These are phyloP conservation scores for Orgyia antiqua DNA, from an alignment of 2,888 invertebrate species.

Conservation along the genomic window DNA sequence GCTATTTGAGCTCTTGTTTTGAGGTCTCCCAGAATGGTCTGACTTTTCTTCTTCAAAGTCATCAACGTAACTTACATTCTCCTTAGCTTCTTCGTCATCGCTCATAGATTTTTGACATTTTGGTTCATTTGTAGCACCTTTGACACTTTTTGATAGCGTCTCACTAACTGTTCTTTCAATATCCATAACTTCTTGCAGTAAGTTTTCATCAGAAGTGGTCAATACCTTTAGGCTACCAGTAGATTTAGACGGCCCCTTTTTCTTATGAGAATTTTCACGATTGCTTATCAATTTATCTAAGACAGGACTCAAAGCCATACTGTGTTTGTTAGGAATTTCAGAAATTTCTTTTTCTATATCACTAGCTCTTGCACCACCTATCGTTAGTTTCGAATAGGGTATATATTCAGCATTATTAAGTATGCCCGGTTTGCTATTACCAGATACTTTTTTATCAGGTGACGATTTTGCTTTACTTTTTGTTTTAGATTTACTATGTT, in stretches of 20 bases:
- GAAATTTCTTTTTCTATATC: slow-evolving; percentile 65
- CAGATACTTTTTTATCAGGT: slow-evolving; percentile 23
- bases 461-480: slow-evolving; percentile 24
- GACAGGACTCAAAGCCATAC: slow-evolving; percentile 55
- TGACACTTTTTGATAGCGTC: background rate
- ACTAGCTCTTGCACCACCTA: slow-evolving; percentile 61
- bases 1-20: slow-evolving; percentile 10
- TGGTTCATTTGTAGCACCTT: background rate
- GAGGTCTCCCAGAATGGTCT: slow-evolving; percentile 28
- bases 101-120: slow-evolving; percentile 19
- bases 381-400: slow-evolving; percentile 66
- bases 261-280: slow-evolving; percentile 52
- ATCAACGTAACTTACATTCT: slow-evolving; percentile 58
- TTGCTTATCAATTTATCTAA: slow-evolving; percentile 59
- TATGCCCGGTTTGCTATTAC: slow-evolving; percentile 8
- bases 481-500: slow-evolving; percentile 23
- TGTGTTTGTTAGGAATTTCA: slow-evolving; percentile 44
- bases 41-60: slow-evolving; percentile 71
- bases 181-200: slow-evolving; percentile 62
- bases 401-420: slow-evolving; percentile 61
- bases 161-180: slow-evolving; percentile 55
- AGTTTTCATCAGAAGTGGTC: slow-evolving; percentile 66
- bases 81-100: slow-evolving; percentile 24
- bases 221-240: slow-evolving; percentile 41
- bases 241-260: slow-evolving; percentile 35